Percentiles rank a stretch among this genome's conserved stretches.
These are phyloP conservation scores for Glyptemys insculpta DNA, from an alignment of 2,797 vertebrate genomes.

Conservation along the genomic window DNA sequence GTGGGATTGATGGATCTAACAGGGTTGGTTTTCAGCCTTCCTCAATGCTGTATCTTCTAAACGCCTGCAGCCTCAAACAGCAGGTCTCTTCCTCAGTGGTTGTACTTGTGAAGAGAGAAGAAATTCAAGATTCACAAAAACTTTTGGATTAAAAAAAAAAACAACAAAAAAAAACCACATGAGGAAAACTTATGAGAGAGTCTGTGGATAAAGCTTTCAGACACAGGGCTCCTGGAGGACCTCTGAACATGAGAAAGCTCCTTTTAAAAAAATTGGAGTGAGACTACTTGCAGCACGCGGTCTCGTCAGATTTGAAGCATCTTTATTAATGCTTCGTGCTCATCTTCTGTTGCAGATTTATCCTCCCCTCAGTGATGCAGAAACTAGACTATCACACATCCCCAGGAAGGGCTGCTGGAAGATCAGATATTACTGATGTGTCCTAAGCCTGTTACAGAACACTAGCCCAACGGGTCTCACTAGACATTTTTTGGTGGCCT, in stretches of 20 bases:
- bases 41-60: not conserved
- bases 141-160: not conserved
- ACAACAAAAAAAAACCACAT: not conserved
- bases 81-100: not conserved
- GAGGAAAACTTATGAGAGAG: not conserved
- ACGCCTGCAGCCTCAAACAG: not conserved
- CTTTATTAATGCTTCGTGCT: not conserved
- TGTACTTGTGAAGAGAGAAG: not conserved
- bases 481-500: no score
- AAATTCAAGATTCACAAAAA: not conserved
- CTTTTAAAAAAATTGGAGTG: not conserved
- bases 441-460: not conserved
- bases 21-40: not conserved
- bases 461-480: not conserved
- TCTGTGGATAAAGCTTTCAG: not conserved
- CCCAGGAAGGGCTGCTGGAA: not conserved
- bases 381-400: not conserved
- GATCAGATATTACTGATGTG: not conserved
- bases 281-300: fast-evolving
- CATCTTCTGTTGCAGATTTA: constrained; percentile 24
- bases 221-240: not conserved
- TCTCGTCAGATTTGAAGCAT: not conserved
- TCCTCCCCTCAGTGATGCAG: not conserved
- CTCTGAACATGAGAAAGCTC: not conserved
- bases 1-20: fast-evolving